phyloP scores from a whole-genome alignment of 1,140 invertebrate species.

The Drosophila saltans region DNA sequence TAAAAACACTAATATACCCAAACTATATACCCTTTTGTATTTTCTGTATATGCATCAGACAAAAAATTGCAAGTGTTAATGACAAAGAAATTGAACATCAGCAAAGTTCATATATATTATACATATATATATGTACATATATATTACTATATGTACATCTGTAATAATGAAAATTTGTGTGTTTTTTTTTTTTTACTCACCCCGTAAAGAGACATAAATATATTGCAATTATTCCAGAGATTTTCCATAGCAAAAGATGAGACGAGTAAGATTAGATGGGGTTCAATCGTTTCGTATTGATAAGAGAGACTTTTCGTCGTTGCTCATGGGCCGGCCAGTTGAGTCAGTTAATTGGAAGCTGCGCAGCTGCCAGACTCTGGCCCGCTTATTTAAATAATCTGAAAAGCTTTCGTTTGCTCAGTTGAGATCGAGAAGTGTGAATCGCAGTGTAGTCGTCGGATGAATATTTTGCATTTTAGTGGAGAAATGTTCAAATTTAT shows the following conservation, averaged over 20 bases:
- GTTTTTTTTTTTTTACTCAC: no score
- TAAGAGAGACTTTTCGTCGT: no score
- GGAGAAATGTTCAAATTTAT: conserved; percentile 43
- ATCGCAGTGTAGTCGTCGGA: conserved; percentile 11
- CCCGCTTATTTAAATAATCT: conserved; percentile 66
- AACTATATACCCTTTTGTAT: no score
- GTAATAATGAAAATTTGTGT: not conserved
- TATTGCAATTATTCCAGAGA: no score
- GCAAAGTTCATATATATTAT: not conserved
- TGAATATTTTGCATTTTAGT: conserved; percentile 1
- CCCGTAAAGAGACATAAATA: no score
- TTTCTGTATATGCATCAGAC: no score
- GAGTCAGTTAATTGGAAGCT: conserved; percentile 34
- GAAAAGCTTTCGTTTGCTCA: conserved; percentile 37
- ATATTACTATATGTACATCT: no score
- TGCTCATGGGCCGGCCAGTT: not conserved
- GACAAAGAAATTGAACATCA: not conserved
- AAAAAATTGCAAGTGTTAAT: conserved; percentile 2
- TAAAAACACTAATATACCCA: no score
- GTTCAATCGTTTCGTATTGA: no score
- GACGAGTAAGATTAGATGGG: no score
- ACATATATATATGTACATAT: not conserved
- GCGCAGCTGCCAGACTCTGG: conserved; percentile 25
- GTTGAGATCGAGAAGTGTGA: conserved; percentile 34
- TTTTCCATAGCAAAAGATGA: no score